Base-by-base conservation (phyloP, 2,888 invertebrate genomes). In the Dasysyrphus tricinctus region DNA sequence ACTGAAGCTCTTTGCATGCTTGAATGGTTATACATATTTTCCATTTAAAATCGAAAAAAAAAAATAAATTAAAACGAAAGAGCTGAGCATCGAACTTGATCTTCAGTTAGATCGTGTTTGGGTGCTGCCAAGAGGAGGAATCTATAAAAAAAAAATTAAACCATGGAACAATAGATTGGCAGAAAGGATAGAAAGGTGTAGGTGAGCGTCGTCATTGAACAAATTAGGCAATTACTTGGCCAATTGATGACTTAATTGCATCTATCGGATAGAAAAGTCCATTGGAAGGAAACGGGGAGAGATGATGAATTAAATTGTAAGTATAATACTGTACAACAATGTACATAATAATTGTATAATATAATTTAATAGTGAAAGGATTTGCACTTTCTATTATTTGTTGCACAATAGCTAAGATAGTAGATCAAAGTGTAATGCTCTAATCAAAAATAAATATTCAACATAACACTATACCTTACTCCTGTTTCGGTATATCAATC, bases 241-340 rank as follows among this genome's bases (percentile, higher is more conserved):
- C 67, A 61, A 80, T 80, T 76, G 84, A 80, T 76, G 76, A 76
- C 80, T 76, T 84, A 84, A 84, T 84, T 84, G 84, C 70, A 39
- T 16, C 29, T 14, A 12, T 51, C 44, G 16, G n/a, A 34, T 34
- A 37, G 19, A 49, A 19, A 49, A 7, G 6, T 37, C 49, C 11
- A 56, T 47, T 19, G 1, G 37, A 14, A 56, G 14, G 32, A 69
- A 54, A 54, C 3, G 7, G 29, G 61, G 3, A 19, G 42, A 61
- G 42, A 19, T 47, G 19, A 65, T 77, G 44, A 65, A 19, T 63
- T 51, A 32, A n/a, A 29, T 44, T 19, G 32, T 73, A 57, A 72
- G 32, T 73, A 73, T 73, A 73, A 51, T 78, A 47, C 32, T 12
- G 16, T 65, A n/a, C 49, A 5, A 32, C 63, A 4, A 32, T 61